Conservation (phyloP, 2,888 invertebrate species). For the Hylaea fasciaria region DNA sequence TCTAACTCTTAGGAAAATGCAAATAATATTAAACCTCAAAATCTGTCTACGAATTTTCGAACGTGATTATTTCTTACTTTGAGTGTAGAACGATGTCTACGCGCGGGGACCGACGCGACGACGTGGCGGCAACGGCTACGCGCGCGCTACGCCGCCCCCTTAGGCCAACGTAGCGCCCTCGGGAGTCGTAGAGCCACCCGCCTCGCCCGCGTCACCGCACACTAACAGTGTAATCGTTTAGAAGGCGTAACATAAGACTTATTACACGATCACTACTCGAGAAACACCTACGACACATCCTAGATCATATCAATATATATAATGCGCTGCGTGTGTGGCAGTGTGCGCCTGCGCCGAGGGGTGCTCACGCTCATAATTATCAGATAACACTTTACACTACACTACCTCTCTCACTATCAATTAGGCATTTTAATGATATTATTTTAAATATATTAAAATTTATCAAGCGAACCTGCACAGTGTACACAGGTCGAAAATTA, state of each 20-base stretch:
- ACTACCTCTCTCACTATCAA: conserved; percentile 81
- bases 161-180: conserved; percentile 29
- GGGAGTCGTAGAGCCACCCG: conserved; percentile 22
- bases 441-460: conserved; percentile 71
- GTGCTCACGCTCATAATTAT: conserved; percentile 67
- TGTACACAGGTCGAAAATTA: conserved; percentile 62
- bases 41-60: conserved; percentile 82
- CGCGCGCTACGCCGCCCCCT: conserved; percentile 49
- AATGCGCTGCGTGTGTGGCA: conserved; percentile 72
- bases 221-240: conserved; percentile 66
- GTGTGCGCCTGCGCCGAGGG: conserved; percentile 61
- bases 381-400: conserved; percentile 75
- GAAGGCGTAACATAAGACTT: conserved; percentile 82
- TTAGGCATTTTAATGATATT: conserved; percentile 77
- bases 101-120: conserved; percentile 49
- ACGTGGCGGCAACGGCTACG: conserved; percentile 44
- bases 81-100: conserved; percentile 76
- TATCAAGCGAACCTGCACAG: conserved; percentile 67
- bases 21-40: conserved; percentile 83
- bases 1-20: conserved; percentile 84
- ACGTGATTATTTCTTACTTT: conserved; percentile 80
- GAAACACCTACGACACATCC: conserved; percentile 84
- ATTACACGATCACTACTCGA: conserved; percentile 83
- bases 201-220: conserved; percentile 52
- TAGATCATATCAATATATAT: conserved; percentile 85